These are phyloP conservation scores for Julus scanicus DNA, from an alignment of 2,888 invertebrate species.

Conservation along the genomic window DNA sequence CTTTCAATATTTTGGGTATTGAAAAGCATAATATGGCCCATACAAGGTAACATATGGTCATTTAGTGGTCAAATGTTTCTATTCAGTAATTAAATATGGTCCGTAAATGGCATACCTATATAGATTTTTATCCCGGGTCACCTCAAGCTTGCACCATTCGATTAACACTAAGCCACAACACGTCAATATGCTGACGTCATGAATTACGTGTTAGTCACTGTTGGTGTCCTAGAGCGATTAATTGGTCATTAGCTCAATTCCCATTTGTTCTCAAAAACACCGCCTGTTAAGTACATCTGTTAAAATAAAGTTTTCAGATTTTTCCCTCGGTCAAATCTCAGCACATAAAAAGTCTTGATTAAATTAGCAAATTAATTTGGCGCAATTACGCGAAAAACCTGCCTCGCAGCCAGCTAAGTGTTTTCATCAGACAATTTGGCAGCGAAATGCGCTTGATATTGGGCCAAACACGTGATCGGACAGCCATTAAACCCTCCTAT, in stretches of 20 bases:
- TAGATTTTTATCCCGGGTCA: no score
- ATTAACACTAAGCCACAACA: no score
- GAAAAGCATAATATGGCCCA: no score
- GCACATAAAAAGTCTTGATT: not conserved
- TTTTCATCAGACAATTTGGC: not conserved
- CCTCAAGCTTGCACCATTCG: no score
- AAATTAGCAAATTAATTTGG: conserved; percentile 12
- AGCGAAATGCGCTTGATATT: not conserved
- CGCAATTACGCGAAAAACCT: not conserved
- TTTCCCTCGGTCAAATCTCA: not conserved
- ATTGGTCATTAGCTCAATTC: not conserved
- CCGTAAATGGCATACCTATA: no score
- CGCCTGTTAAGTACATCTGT: not conserved
- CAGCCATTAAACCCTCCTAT: no score
- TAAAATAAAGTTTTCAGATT: not conserved
- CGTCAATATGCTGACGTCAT: no score
- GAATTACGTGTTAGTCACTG: no score
- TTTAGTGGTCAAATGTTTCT: no score
- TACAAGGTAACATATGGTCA: no score
- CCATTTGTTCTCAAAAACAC: not conserved
- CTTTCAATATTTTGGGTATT: no score
- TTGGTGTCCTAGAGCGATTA: not conserved
- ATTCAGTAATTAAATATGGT: no score
- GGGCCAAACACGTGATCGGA: not conserved
- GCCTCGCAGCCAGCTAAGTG: not conserved